These are phyloP conservation scores for Drosophila setosimentum DNA, from an alignment of 2,888 invertebrate genomes.

Conservation along the genomic window DNA sequence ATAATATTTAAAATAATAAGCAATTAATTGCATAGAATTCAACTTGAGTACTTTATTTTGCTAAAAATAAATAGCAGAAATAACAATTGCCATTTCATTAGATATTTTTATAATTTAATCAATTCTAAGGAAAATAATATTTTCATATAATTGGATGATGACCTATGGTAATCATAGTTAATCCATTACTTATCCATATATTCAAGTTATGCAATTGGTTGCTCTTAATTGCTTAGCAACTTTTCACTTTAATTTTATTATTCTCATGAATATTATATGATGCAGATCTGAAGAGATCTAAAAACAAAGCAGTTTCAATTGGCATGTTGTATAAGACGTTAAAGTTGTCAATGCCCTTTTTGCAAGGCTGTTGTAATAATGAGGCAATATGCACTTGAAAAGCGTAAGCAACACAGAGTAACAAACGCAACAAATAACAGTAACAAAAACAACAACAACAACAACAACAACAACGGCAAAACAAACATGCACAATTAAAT, in stretches of 20 bases:
- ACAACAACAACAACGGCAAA: conserved; percentile 16
- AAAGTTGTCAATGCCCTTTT: conserved; percentile 6
- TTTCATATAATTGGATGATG: background rate
- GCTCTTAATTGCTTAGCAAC: background rate
- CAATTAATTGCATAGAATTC: background rate
- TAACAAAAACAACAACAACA: conserved; percentile 24
- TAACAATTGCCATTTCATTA: background rate
- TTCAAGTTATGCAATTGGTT: background rate
- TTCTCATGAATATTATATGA: background rate
- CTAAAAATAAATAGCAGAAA: background rate
- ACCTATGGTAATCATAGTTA: background rate
- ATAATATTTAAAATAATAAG: background rate
- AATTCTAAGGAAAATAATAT: background rate
- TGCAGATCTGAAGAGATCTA: background rate
- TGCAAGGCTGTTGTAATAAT: conserved; percentile 7
- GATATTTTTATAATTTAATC: background rate
- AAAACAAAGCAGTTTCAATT: background rate
- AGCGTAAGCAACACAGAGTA: conserved; percentile 5
- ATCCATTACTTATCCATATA: background rate
- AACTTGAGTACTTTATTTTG: background rate
- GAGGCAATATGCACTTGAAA: conserved; percentile 14
- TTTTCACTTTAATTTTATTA: background rate
- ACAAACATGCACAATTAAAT: conserved; percentile 59
- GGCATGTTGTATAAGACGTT: conserved; percentile 5
- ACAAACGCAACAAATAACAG: conserved; percentile 30